Evolutionary conservation across 2,113 vertebrate genomes (phyloP).

Genomic region (Origma solitaria): DNA sequence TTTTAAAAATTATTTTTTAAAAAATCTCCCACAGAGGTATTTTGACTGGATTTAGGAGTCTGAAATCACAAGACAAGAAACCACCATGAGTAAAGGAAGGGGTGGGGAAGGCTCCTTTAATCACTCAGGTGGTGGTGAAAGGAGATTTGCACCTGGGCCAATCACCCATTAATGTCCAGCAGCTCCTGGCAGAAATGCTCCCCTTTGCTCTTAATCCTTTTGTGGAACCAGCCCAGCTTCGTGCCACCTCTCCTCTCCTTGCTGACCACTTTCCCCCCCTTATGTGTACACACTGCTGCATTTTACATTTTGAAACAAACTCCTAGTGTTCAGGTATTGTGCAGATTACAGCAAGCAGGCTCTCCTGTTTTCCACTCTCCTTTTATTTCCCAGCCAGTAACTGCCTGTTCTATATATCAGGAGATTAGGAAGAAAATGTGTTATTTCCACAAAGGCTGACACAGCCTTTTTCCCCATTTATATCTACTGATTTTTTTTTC

Average conservation of each 20-base stretch:
- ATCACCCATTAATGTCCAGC: background rate
- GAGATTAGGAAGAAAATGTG: background rate
- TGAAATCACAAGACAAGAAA: background rate
- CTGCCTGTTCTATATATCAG: background rate
- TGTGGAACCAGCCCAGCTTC: background rate
- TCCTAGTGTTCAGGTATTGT: background rate
- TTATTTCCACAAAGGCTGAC: background rate
- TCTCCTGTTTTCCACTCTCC: background rate
- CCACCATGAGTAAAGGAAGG: background rate
- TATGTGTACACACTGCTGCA: rapidly evolving
- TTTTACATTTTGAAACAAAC: background rate
- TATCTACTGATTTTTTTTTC: background rate
- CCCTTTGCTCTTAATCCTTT: background rate
- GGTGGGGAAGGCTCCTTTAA: background rate
- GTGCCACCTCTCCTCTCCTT: background rate
- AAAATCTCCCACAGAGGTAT: too few species aligned
- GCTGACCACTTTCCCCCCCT: background rate
- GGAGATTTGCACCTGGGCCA: background rate
- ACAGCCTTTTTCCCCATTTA: background rate
- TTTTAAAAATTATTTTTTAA: background rate
- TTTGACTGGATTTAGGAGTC: background rate
- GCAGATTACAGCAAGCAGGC: background rate
- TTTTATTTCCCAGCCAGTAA: background rate
- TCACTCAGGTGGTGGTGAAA: background rate
- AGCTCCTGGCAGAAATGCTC: background rate